phyloP scores from a whole-genome alignment of 2,888 invertebrate species.

The Euphydryas editha region DNA sequence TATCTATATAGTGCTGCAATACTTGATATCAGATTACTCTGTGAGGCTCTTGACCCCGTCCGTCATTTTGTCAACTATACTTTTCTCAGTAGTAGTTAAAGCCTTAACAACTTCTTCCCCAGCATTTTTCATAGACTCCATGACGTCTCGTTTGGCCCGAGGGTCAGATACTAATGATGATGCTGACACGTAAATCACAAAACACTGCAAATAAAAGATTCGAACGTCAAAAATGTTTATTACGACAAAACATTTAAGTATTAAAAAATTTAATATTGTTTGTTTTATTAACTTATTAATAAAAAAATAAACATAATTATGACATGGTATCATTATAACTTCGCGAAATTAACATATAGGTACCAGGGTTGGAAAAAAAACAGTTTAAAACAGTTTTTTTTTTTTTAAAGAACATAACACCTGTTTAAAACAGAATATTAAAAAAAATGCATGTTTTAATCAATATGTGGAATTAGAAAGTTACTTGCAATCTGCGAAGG shows the following conservation, averaged over 20 bases:
- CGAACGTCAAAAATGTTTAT: background rate
- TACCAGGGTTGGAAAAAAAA: no score
- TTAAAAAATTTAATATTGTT: background rate
- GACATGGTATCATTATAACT: no score
- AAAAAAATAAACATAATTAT: no score
- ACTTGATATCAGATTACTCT: constrained; percentile 48
- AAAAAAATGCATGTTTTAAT: no score
- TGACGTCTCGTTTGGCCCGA: constrained; percentile 65
- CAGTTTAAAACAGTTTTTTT: no score
- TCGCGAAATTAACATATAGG: no score
- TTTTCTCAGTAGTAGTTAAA: constrained; percentile 72
- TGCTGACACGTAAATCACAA: constrained; percentile 46
- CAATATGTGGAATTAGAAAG: no score
- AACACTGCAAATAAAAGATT: constrained; percentile 27
- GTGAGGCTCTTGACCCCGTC: constrained; percentile 61
- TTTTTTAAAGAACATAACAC: no score
- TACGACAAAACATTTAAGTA: background rate
- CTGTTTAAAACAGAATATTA: no score
- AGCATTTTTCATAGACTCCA: constrained; percentile 71
- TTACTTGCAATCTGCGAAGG: no score
- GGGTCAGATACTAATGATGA: constrained; percentile 50
- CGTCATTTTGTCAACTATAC: constrained; percentile 63
- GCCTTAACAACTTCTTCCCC: constrained; percentile 69
- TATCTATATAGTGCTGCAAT: constrained; percentile 8
- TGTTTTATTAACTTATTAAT: no score